These are phyloP conservation scores for Thymelicus acteon DNA, from an alignment of 2,888 invertebrate species.

Conservation along the genomic window DNA sequence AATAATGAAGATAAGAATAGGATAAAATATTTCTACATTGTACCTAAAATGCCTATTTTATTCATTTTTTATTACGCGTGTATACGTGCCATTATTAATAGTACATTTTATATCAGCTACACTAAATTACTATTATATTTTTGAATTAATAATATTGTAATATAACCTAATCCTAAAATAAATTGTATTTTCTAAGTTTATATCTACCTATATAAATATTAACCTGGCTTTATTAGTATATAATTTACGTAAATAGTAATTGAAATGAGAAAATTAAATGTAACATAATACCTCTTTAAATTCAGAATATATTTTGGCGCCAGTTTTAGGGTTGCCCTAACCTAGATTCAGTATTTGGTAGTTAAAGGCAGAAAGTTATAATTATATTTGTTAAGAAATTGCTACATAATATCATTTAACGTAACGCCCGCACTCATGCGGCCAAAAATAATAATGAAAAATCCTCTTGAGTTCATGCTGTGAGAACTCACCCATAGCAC, in stretches of 20 bases:
- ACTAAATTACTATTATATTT: conserved; percentile 6
- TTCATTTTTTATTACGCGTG: not conserved
- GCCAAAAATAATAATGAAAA: conserved; percentile 44
- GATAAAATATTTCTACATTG: not conserved
- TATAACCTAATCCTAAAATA: not conserved
- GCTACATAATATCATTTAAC: conserved; percentile 24
- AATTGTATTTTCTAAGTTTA: not conserved
- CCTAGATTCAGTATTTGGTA: not conserved
- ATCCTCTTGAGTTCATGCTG: conserved; percentile 31
- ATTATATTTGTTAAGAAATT: conserved; percentile 24
- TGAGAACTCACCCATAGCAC: conserved; percentile 18
- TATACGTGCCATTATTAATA: not conserved
- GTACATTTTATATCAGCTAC: conserved; percentile 1
- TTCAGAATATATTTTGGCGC: not conserved
- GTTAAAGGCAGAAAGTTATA: not conserved
- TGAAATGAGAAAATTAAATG: too few species aligned
- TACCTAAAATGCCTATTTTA: not conserved
- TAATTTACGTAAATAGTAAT: too few species aligned
- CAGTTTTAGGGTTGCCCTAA: conserved; percentile 7
- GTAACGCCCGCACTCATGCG: conserved; percentile 63
- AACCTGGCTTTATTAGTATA: too few species aligned
- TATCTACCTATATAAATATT: not conserved
- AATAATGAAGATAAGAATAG: not conserved
- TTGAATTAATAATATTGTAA: too few species aligned
- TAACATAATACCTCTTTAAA: not conserved